Percentiles rank a stretch among this genome's conserved stretches.
phyloP scores from a whole-genome alignment of 2,113 vertebrate genomes.

The Microcebus jonahi region DNA sequence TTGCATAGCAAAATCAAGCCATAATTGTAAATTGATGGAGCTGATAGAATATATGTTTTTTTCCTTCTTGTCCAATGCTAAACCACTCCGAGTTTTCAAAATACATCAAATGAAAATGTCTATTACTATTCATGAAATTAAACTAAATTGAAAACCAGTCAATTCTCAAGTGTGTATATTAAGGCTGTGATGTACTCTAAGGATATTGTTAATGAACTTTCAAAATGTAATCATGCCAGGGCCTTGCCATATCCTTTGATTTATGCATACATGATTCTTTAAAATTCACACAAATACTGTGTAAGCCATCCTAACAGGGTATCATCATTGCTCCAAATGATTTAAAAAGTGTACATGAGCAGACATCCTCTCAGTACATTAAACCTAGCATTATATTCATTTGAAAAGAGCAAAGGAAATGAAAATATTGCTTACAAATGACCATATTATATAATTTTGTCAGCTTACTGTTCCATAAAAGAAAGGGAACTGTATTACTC shows the following conservation, averaged over 20 bases:
- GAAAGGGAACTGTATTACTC: background rate
- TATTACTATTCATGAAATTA: constrained; percentile 61
- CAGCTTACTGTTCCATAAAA: constrained; percentile 37
- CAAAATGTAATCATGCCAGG: constrained; percentile 58
- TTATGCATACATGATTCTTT: constrained; percentile 15
- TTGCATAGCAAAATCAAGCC: background rate
- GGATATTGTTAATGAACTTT: constrained; percentile 64
- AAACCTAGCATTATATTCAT: constrained; percentile 37
- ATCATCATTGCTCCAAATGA: constrained; percentile 21
- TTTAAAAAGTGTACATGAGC: constrained; percentile 29
- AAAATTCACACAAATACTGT: constrained; percentile 27
- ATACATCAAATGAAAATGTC: constrained; percentile 52
- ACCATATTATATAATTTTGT: constrained; percentile 56
- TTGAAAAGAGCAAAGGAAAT: constrained; percentile 64
- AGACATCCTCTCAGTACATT: background rate
- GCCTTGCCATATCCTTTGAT: constrained; percentile 9
- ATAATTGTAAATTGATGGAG: background rate
- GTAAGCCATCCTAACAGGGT: constrained; percentile 9
- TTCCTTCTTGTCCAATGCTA: background rate
- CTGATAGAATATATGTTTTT: background rate
- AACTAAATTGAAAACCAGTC: constrained; percentile 60
- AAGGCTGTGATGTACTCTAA: constrained; percentile 36
- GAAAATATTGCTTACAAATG: constrained; percentile 62
- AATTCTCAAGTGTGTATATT: constrained; percentile 64
- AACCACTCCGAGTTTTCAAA: constrained; percentile 41